These are phyloP conservation scores for Halcyon chelicuti DNA, from an alignment of 2,797 vertebrate species.

Conservation along the genomic window DNA sequence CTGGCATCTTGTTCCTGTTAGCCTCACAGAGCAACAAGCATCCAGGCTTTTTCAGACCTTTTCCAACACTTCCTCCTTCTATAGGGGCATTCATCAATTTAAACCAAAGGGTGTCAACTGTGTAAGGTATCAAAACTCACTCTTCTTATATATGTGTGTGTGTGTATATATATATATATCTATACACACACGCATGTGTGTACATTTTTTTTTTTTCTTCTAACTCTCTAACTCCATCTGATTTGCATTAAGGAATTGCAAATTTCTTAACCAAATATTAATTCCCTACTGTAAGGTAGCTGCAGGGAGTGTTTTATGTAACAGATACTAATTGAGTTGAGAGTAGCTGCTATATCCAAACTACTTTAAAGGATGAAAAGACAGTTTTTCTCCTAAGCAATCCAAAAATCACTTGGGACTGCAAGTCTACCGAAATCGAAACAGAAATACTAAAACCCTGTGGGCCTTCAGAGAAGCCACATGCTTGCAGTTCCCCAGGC, in stretches of 20 bases:
- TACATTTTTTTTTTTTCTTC: too few relatives aligned
- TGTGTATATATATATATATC: neutral
- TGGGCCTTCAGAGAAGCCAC: neutral
- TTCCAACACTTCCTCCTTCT: neutral
- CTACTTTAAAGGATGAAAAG: constrained; percentile 8
- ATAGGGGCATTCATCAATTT: neutral
- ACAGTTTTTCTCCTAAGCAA: neutral
- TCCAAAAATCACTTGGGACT: neutral
- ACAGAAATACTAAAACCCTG: neutral
- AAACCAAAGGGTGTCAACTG: neutral
- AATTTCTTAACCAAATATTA: constrained; percentile 20
- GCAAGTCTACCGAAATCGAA: neutral
- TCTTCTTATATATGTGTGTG: accelerated
- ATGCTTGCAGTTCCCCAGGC: neutral
- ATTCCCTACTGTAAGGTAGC: neutral
- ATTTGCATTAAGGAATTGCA: neutral
- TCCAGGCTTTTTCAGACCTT: neutral
- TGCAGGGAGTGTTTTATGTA: constrained; percentile 30
- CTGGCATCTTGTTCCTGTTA: neutral
- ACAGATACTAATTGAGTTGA: constrained; percentile 28
- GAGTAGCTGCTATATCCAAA: neutral
- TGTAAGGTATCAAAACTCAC: neutral
- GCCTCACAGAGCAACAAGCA: neutral
- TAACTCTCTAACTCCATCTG: neutral
- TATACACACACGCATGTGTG: accelerated